These are phyloP conservation scores for Damaliscus lunatus DNA, from an alignment of 2,113 vertebrate genomes.

Conservation along the genomic window DNA sequence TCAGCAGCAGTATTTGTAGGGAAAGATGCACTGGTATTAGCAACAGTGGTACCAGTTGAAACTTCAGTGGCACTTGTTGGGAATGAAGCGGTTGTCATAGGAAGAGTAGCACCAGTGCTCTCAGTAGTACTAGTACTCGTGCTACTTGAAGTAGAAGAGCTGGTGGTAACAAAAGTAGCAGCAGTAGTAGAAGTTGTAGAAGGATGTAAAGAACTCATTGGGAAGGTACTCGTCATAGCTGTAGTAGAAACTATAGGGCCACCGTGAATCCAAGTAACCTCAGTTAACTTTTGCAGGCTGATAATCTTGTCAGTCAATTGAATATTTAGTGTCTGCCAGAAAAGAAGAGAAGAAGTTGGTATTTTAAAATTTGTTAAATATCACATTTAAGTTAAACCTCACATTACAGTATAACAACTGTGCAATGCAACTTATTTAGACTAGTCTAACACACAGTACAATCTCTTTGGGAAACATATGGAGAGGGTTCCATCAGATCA, in stretches of 20 bases:
- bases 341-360: not conserved
- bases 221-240: not conserved
- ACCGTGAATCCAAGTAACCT: conserved; percentile 29
- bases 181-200: not conserved
- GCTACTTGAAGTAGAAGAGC: accelerated
- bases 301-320: conserved; percentile 15
- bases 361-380: conserved; percentile 3
- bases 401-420: not conserved
- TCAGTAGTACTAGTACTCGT: accelerated
- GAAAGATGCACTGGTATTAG: accelerated
- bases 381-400: not conserved
- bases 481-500: not conserved
- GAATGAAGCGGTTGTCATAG: accelerated
- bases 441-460: not conserved
- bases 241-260: not conserved
- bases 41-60: accelerated
- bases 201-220: not conserved
- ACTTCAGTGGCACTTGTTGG: accelerated
- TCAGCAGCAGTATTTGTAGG: accelerated
- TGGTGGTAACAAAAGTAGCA: not conserved
- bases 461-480: not conserved
- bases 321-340: conserved; percentile 56
- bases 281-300: conserved; percentile 42
- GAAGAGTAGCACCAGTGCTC: accelerated
- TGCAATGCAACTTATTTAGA: not conserved